Base-by-base conservation (phyloP, 2,797 vertebrate species). In the Muscicapa comitata region DNA sequence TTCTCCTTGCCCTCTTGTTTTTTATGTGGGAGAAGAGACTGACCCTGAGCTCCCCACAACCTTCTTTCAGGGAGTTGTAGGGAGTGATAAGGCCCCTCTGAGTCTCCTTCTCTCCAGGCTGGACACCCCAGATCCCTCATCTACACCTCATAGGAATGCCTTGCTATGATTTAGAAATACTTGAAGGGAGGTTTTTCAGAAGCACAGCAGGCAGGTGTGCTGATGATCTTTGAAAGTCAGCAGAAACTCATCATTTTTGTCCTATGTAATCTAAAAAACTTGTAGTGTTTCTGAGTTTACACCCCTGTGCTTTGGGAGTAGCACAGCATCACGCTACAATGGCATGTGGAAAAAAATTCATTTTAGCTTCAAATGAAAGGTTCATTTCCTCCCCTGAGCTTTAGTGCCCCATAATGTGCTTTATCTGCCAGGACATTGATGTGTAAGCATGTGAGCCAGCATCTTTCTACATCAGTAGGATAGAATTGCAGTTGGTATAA, bases 381-480 rank as follows among this genome's bases (percentile, higher is more conserved):
- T 35, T 90, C 31, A 19, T 86, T 90, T 92, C 25, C 38, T 88
- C 43, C 79, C 80, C 21, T 61, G 76, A 74, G 86, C 38, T 54
- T 84, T 76, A 68, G 23, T 84, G 77, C 13, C 77, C 88, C 66
- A 29, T 35, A 62, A 73, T 70, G 59, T 61, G 55, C 54, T 93
- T 62, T 68, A 29, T 82, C 47, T 93, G 40, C 25, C 63, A 87
- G 70, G 58, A 40, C 20, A 12, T 0, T 38, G 79, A 25, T 63
- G 50, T 3, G n/a, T 70, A 71, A 63, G 33, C 55, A 68, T 4
- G 1, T 3, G 31, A 91, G 23, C 17, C 72, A 59, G 15, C 47
- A 61, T 58, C 63, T 93, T 91, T 87, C 68, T 84, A 10, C 62
- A 35, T 61, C 72, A 65, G 35, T 65, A 58, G 62, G 77, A 51